These are phyloP conservation scores for Sinodicranocentrus sp. DNA, from an alignment of 2,888 invertebrate genomes.

Conservation along the genomic window DNA sequence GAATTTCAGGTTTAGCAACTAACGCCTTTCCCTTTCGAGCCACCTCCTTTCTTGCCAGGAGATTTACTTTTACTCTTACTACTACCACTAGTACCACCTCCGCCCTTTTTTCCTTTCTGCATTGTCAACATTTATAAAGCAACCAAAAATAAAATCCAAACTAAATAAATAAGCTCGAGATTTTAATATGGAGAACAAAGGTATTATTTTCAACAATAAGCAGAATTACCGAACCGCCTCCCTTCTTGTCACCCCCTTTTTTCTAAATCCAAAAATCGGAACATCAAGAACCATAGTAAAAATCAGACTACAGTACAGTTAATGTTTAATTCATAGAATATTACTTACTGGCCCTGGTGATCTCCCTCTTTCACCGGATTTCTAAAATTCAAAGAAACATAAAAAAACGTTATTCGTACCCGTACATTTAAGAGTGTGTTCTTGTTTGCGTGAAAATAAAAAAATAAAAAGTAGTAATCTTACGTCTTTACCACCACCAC, in stretches of 20 bases:
- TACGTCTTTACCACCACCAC: slow-evolving; percentile 2
- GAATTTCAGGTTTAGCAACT: too few relatives aligned
- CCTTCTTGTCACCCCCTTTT: background rate
- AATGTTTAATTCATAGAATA: background rate
- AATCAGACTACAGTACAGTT: background rate
- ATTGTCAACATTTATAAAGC: background rate
- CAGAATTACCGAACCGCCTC: too few relatives aligned
- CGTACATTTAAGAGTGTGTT: too few relatives aligned
- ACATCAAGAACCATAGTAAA: background rate
- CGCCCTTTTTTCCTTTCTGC: slow-evolving; percentile 34
- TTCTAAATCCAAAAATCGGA: background rate
- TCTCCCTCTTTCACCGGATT: slow-evolving; percentile 40
- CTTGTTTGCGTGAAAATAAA: too few relatives aligned
- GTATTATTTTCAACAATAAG: too few relatives aligned
- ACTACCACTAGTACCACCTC: too few relatives aligned
- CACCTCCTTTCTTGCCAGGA: background rate
- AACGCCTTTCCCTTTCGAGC: background rate
- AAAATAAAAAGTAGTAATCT: too few relatives aligned
- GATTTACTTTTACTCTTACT: slow-evolving; percentile 39
- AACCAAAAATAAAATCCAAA: too few relatives aligned
- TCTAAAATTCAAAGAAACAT: slow-evolving; percentile 27
- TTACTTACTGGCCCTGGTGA: slow-evolving; percentile 27
- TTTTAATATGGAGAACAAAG: too few relatives aligned
- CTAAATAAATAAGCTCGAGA: too few relatives aligned
- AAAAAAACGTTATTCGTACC: background rate